Evolutionary conservation across 2,113 vertebrate genomes (phyloP).

Genomic region (Pipra filicauda): DNA sequence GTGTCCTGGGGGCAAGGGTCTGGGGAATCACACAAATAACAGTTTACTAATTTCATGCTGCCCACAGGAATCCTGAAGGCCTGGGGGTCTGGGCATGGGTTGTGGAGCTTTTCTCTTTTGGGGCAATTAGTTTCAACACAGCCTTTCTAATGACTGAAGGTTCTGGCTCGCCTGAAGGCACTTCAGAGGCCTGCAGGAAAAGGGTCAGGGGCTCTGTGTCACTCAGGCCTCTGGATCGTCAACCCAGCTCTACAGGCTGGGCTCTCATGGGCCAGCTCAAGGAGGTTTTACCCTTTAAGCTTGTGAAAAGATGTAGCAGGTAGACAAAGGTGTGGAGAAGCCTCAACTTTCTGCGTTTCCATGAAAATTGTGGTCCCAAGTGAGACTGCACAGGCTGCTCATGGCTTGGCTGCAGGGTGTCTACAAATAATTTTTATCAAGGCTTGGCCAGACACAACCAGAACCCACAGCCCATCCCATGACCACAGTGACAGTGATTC

Average conservation of each 20-base stretch:
- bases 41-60: slow-evolving; percentile 29
- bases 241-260: neutral
- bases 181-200: neutral
- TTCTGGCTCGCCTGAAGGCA: neutral
- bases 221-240: neutral
- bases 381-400: neutral
- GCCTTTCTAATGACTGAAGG: neutral
- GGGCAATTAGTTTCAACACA: neutral
- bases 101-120: neutral
- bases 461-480: neutral
- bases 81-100: neutral
- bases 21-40: slow-evolving; percentile 45
- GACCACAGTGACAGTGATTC: neutral
- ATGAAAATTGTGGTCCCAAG: neutral
- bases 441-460: neutral
- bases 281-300: neutral
- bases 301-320: neutral
- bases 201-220: neutral
- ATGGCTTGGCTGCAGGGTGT: neutral
- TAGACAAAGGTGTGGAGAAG: neutral
- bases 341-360: neutral
- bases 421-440: neutral
- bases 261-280: neutral
- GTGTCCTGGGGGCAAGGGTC: slow-evolving; percentile 25
- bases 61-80: neutral